These are phyloP conservation scores for Coregonus suidteri DNA, from an alignment of 2,797 vertebrate genomes.

Conservation along the genomic window DNA sequence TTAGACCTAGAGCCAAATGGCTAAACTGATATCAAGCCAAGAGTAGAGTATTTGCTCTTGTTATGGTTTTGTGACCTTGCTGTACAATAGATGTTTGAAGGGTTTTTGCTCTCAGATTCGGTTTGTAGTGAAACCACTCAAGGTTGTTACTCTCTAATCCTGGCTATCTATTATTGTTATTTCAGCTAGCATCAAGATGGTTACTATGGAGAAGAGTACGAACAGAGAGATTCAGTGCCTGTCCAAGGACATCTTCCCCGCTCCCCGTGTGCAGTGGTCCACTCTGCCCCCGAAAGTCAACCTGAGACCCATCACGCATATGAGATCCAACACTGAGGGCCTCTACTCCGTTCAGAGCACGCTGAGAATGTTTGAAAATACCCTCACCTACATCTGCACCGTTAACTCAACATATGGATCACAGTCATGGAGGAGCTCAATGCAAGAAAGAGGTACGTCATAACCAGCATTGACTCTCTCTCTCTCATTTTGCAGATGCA, in stretches of 20 bases:
- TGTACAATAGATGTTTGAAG: background rate
- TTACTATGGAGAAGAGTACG: conserved; percentile 31
- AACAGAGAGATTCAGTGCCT: conserved; percentile 36
- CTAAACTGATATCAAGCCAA: background rate
- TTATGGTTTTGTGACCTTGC: background rate
- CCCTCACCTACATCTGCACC: conserved; percentile 44
- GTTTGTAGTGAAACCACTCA: background rate
- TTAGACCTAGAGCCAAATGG: background rate
- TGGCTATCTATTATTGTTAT: background rate
- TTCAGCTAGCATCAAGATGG: conserved; percentile 44
- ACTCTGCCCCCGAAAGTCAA: conserved; percentile 21
- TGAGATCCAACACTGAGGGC: conserved; percentile 15
- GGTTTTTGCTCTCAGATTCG: background rate
- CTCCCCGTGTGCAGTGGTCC: conserved; percentile 46
- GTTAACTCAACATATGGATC: conserved; percentile 42
- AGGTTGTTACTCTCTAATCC: background rate
- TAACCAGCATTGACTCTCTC: background rate
- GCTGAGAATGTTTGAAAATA: conserved; percentile 22
- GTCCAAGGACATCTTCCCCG: conserved; percentile 46
- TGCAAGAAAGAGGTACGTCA: conserved; percentile 46
- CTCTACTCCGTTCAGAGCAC: conserved; percentile 41
- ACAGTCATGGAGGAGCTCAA: conserved; percentile 42
- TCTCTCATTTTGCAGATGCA: background rate
- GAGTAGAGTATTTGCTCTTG: background rate
- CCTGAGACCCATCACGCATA: conserved; percentile 28